Percentiles rank a stretch among this genome's conserved stretches.
Conservation (phyloP, 1,140 invertebrate genomes). For the Globodera rostochiensis region DNA sequence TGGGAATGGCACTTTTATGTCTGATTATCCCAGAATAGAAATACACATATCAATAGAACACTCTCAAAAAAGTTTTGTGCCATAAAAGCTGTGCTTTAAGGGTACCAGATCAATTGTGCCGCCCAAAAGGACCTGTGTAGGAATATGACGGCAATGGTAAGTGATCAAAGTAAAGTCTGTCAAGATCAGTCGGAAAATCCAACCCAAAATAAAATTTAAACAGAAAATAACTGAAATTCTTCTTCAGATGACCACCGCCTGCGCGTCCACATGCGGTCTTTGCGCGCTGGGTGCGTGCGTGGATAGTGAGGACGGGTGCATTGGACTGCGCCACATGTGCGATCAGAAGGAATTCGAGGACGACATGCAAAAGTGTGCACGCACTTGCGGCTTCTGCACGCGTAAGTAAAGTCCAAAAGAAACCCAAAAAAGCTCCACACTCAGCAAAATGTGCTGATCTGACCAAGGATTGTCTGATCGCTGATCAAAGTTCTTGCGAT, state of each 20-base stretch:
- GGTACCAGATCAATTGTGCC: slow-evolving; percentile 16
- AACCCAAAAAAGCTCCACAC: neutral
- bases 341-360: slow-evolving; percentile 28
- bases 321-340: slow-evolving; percentile 25
- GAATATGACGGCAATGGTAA: slow-evolving; percentile 27
- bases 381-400: slow-evolving; percentile 25
- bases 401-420: neutral
- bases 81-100: neutral
- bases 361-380: slow-evolving; percentile 25
- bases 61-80: too few relatives aligned
- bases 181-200: too few relatives aligned
- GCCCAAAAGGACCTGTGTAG: slow-evolving; percentile 3
- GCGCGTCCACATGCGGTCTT: slow-evolving; percentile 27
- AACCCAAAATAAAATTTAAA: neutral
- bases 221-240: neutral
- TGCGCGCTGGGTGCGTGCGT: slow-evolving; percentile 19
- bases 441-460: slow-evolving; percentile 25
- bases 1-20: too few relatives aligned
- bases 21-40: too few relatives aligned
- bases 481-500: slow-evolving; percentile 2
- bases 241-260: slow-evolving; percentile 18
- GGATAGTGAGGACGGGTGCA: slow-evolving; percentile 20
- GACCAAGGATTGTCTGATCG: slow-evolving; percentile 20
- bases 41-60: too few relatives aligned
- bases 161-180: neutral